Conservation (phyloP, 2,113 vertebrate species). For the Myanophis thanlyinensis region DNA sequence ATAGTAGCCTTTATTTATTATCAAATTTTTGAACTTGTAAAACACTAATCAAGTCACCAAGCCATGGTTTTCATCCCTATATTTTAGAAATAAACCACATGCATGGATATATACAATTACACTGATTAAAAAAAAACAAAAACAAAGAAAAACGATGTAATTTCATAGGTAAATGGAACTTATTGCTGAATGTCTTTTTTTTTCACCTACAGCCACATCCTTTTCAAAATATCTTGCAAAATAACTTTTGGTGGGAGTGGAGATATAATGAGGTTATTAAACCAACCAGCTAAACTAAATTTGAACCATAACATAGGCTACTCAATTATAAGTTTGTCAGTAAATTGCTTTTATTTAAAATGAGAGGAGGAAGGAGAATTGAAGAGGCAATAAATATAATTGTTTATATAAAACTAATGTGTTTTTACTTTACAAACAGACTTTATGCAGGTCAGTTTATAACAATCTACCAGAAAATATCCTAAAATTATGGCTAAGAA, state of each 20-base stretch:
- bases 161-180: conserved; percentile 30
- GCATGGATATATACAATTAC: neutral
- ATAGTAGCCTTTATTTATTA: conserved; percentile 10
- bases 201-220: neutral
- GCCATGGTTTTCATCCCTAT: conserved; percentile 19
- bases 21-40: conserved; percentile 10
- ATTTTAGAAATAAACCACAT: conserved; percentile 4
- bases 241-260: neutral
- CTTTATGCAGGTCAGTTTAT: neutral
- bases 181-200: neutral
- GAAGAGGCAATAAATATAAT: no score
- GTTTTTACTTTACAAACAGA: neutral
- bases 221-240: conserved; percentile 17
- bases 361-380: conserved; percentile 26
- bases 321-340: conserved; percentile 39
- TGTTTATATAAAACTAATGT: neutral
- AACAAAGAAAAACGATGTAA: neutral
- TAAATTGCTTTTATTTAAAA: conserved; percentile 47
- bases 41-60: neutral
- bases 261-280: conserved; percentile 17
- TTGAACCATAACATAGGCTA: conserved; percentile 10
- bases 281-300: conserved; percentile 15
- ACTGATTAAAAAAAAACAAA: conserved; percentile 18
- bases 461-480: neutral
- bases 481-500: neutral